Base-by-base conservation (phyloP, 2,113 vertebrate species). In the Rhabdomys dilectus region DNA sequence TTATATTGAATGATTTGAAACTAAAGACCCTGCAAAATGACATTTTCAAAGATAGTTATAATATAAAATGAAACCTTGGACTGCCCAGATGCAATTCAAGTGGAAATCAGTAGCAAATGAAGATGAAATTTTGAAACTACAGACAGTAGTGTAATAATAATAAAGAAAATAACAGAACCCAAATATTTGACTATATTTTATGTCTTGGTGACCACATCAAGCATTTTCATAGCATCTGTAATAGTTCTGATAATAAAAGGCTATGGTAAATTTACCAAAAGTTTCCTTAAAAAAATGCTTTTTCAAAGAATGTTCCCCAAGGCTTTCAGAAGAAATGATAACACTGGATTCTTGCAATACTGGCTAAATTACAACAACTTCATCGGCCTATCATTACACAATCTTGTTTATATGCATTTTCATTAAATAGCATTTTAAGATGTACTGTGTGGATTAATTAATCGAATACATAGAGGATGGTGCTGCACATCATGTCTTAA, bases 241-340 rank as follows among this genome's bases (percentile, higher is more conserved):
- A 91, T 19, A 56, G 2, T 87, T 51, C 56, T 89, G 24, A 91
- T 93, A 96, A 95, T 78, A 80, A 96, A 96, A 77, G 88, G 90
- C 39, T 85, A 3, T 88, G 60, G 10, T 36, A 77, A 29, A 51
- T 86, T 91, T 86, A 42, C 7, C 73, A 80, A 76, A 12, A 75
- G 68, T 75, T 85, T 94, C 36, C 93, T 88, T n/a, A 88, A 36
- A 72, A 13, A 39, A 53, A 78, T 15, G 12, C 68, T 75, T 84
- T 45, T 81, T 84, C 75, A 76, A 93, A 91, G 21, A 64, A 13
- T 31, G 53, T 31, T 90, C 89, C 51, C 7, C 13, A 91, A 91
- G 42, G 16, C 26, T 87, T 5, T 12, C 16, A 36, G 53, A 24
- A 1, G 36, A 81, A 95, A 78, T 56, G 53, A 56, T 26, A 62